Conservation (phyloP, 2,888 invertebrate genomes). For the Oeneis ivallda region DNA sequence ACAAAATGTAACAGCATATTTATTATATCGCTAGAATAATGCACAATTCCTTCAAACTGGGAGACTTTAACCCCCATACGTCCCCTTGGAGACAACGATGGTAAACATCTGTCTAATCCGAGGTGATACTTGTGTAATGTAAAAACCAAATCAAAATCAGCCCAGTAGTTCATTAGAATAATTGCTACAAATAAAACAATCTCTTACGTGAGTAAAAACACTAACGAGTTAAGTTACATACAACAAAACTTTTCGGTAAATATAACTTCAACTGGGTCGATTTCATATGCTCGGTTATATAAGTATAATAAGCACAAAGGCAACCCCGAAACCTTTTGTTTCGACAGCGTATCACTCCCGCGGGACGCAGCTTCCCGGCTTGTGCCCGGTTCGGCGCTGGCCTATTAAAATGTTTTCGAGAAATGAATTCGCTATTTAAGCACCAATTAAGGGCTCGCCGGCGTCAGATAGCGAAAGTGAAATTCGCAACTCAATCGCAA, state of each 20-base stretch:
- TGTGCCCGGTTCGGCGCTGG: conserved; percentile 30
- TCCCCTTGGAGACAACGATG: no score
- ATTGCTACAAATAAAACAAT: no score
- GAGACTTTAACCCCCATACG: no score
- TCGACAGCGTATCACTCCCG: conserved; percentile 30
- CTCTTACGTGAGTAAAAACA: background rate
- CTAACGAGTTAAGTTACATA: background rate
- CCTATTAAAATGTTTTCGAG: conserved; percentile 49
- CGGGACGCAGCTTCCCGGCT: conserved; percentile 25
- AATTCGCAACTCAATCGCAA: conserved; percentile 71
- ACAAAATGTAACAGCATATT: no score
- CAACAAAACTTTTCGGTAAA: background rate
- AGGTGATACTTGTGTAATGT: no score
- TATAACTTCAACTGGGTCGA: conserved; percentile 7
- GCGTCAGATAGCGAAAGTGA: conserved; percentile 66
- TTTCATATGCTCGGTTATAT: background rate
- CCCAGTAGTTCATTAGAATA: no score
- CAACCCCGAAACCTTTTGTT: conserved; percentile 25
- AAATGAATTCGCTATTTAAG: conserved; percentile 65
- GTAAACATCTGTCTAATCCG: no score
- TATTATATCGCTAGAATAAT: no score
- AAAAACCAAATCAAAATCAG: no score
- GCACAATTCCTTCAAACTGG: no score
- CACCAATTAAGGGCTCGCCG: conserved; percentile 62
- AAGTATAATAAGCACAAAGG: conserved; percentile 16